A percentile compares a stretch with the other conserved stretches of the same genome.
phyloP scores from a whole-genome alignment of 2,797 vertebrate species.

The Gobionotothen gibberifrons region DNA sequence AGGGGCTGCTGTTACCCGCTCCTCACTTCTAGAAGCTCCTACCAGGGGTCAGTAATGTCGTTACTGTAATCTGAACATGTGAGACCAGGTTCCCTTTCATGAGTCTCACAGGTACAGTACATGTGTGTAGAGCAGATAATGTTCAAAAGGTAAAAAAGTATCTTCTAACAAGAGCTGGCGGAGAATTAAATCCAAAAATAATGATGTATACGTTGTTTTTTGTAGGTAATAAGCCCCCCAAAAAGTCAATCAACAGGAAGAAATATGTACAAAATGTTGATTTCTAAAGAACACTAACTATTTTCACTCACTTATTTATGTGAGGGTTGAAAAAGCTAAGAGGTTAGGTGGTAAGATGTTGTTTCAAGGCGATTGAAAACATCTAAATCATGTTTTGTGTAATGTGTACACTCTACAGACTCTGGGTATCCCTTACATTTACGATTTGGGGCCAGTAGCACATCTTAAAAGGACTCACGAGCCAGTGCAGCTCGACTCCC shows the following conservation, averaged over 20 bases:
- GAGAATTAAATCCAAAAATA: neutral
- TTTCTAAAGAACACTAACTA: no score
- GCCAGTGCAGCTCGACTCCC: conserved; percentile 38
- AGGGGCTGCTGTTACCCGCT: conserved; percentile 18
- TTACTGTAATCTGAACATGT: conserved; percentile 26
- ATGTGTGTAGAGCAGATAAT: neutral
- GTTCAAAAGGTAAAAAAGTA: neutral
- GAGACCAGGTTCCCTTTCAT: conserved; percentile 5
- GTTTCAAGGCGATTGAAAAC: neutral
- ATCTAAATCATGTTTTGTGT: conserved; percentile 2
- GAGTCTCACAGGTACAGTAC: neutral
- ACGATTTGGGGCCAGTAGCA: conserved; percentile 57
- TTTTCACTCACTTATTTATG: no score
- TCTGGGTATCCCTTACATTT: conserved; percentile 50
- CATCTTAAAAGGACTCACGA: conserved; percentile 38
- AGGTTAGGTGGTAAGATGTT: neutral
- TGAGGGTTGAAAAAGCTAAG: neutral
- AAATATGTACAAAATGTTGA: neutral
- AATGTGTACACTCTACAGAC: conserved; percentile 5
- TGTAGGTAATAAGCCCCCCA: neutral
- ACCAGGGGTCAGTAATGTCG: conserved; percentile 19
- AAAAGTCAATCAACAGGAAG: no score
- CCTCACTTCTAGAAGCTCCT: conserved; percentile 15
- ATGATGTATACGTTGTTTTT: neutral
- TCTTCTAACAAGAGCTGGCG: neutral